Base-by-base conservation (phyloP, 2,888 invertebrate species). In the Nemurella pictetii region DNA sequence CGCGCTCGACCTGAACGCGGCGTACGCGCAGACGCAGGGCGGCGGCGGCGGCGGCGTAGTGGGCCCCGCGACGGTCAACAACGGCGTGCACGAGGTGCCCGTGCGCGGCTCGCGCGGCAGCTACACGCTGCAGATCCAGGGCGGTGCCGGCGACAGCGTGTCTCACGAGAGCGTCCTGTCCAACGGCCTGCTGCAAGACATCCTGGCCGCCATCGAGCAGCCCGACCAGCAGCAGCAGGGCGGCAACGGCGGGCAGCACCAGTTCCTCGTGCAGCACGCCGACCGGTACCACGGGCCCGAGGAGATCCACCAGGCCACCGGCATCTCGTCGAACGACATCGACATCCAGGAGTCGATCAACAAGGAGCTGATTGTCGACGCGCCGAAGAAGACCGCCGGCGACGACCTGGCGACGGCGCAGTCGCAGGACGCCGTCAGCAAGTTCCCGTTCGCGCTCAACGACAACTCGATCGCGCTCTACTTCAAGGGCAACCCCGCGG, bases 151-250 rank as follows among this genome's bases (percentile, higher is more conserved):
- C 0, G 90, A 91, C 9, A 91, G 92, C 87, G 92, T 88, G 28
- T 93, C 95, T 83, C 96, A 96, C 88, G 95, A 95, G 20, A 95
- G 96, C 89, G 92, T 96, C 0, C 90, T 96, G 0, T 96, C 96
- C 0, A 94, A 96, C 88, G 96, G 95, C 0, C 91, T 97, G 0
- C 89, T 96, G 0, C 96, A 96, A 89, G 95, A 96, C 83, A 96
- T 97, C 85, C 89, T 97, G 0, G 94, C 95, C 86, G 96, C 96
- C 0, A 96, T 96, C 81, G 96, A 96, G 88, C 94, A 96, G 87
- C 95, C 29, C 74, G 25, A 74, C 20, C 27, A 73, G 20, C 83
- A n/a, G n/a, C n/a, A n/a, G n/a, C n/a, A n/a, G n/a, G 30, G 55
- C 30, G 81, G 83, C 73, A n/a, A 4, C 30, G 73, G 27, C 73